Evolutionary conservation across 2,888 invertebrate species (phyloP), one percentile per base, ranked within the genome.

Genomic region (Zootermopsis nevadensis): DNA sequence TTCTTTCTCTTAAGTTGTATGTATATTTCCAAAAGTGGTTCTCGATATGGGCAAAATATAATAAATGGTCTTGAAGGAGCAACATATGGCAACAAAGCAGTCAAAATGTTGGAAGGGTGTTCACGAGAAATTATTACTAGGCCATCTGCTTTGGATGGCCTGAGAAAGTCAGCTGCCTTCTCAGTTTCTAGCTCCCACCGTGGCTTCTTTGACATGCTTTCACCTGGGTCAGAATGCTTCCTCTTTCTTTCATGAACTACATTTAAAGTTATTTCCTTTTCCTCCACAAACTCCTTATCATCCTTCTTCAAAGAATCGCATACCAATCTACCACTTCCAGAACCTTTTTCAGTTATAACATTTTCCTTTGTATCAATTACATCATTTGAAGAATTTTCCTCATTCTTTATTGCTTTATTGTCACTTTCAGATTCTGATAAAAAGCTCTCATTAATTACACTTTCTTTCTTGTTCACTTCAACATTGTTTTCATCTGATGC

Each of bases 1-100:
- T 92, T 91, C 81, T 93, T 91, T 82, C 93, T 92, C 88, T 96
- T 97, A 82, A 99, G 89, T 86, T 94, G 93, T 82, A 94, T 90
- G 88, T 96, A 98, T 83, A 97, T 92, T 85, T 97, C 96, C 88
- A 96, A 93, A 66, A 99, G 90, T 0, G 97, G 95, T 91, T 98
- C 97, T 85, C 94, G 93, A 87, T 94, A 93, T 85, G 92, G 92
- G 87, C 94, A 95, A 89, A 95, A 98, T 48, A 99, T 93, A 0
- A 97, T 96, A 88, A 99, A 93, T 24, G 96, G 96, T 86, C 97
- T 91, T 0, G 97, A 96, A 3, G 94, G 93, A 86, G 94, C 94
- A 0, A 99, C 89, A 90, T 95, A 96, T n/a, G 93, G 91, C 42
- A 96, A 87, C 33, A 99, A 90, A 79, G 93, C 93, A 86, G 94